phyloP scores from a whole-genome alignment of 2,888 invertebrate genomes.

The Cyaniris semiargus region DNA sequence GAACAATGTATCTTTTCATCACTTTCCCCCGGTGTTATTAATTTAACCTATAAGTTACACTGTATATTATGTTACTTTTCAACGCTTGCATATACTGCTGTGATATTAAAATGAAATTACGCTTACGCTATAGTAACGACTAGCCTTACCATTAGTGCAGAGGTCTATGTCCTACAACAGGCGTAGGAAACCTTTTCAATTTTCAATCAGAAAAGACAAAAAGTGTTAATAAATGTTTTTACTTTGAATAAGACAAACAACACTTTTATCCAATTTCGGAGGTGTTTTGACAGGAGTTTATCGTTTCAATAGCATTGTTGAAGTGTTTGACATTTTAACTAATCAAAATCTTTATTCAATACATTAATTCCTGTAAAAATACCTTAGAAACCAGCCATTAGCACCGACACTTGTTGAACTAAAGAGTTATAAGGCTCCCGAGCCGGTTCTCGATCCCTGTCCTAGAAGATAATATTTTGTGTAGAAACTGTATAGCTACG shows the following conservation, averaged over 20 bases:
- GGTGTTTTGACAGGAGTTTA: neutral
- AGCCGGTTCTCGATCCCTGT: neutral
- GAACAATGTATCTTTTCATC: slow-evolving; percentile 20
- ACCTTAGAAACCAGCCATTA: neutral
- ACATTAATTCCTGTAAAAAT: neutral
- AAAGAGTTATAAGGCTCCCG: neutral
- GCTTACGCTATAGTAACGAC: neutral
- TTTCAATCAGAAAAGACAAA: too few relatives aligned
- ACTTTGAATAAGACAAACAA: neutral
- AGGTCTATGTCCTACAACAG: neutral
- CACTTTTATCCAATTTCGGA: neutral
- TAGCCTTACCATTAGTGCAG: neutral
- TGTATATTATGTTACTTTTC: neutral
- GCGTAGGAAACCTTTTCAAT: neutral
- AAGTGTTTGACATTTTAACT: too few relatives aligned
- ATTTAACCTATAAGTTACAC: neutral
- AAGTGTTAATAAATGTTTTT: too few relatives aligned
- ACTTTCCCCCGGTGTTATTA: neutral
- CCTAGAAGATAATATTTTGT: slow-evolving; percentile 1
- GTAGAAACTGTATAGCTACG: neutral
- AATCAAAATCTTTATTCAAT: too few relatives aligned
- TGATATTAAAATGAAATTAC: neutral
- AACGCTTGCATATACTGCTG: neutral
- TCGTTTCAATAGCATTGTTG: neutral
- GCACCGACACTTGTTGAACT: too few relatives aligned